Conservation (phyloP, 2,888 invertebrate species). For the Eristalis pertinax region DNA sequence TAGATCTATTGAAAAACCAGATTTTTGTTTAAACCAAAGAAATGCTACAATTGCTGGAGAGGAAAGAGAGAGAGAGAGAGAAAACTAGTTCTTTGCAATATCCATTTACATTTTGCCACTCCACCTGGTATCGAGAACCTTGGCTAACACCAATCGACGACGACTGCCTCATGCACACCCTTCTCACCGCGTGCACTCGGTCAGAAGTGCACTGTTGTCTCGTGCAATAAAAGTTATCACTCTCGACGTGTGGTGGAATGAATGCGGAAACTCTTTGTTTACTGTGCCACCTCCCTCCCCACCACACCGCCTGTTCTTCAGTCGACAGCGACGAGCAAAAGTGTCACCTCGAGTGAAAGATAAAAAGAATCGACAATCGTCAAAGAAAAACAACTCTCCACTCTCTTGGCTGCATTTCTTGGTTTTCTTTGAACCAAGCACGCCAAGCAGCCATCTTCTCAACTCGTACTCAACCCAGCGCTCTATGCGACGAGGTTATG, state of each 20-base stretch:
- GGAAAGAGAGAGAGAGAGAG: slow-evolving; percentile 12
- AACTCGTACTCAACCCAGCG: not conserved
- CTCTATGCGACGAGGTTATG: slow-evolving; percentile 35
- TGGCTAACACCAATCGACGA: slow-evolving; percentile 23
- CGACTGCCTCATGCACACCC: not conserved
- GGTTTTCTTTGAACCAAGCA: not conserved
- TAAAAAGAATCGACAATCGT: slow-evolving; percentile 37
- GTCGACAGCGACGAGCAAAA: slow-evolving; percentile 47
- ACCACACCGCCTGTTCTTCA: not conserved
- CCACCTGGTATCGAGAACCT: slow-evolving; percentile 66
- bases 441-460: slow-evolving; percentile 8
- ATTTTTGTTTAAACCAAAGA: slow-evolving; percentile 28
- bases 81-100: slow-evolving; percentile 57
- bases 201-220: slow-evolving; percentile 40
- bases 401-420: slow-evolving; percentile 15
- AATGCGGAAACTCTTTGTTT: slow-evolving; percentile 72
- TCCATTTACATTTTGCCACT: slow-evolving; percentile 52
- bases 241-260: slow-evolving; percentile 57
- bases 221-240: slow-evolving; percentile 56
- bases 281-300: slow-evolving; percentile 18
- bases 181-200: not conserved
- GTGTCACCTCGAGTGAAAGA: slow-evolving; percentile 65
- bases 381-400: not conserved
- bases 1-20: slow-evolving; percentile 41
- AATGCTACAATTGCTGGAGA: slow-evolving; percentile 44